Conservation (phyloP, 2,888 invertebrate genomes). For the Perithous albicinctus region DNA sequence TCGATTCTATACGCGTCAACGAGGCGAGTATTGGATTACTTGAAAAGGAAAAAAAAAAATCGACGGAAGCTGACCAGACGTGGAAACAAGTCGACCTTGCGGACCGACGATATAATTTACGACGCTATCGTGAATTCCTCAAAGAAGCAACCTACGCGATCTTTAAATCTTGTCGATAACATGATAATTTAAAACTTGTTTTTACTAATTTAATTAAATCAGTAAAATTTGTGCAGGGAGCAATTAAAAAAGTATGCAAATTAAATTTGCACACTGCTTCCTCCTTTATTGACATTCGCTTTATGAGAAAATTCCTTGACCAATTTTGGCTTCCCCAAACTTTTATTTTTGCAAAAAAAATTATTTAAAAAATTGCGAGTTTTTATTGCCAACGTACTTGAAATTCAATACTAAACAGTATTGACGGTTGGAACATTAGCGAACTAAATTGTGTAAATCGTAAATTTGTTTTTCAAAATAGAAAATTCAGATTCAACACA, state of each 20-base stretch:
- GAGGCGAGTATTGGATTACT: slow-evolving; percentile 45
- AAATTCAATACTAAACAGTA: too few species aligned
- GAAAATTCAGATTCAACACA: too few species aligned
- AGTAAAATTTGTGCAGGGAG: not conserved
- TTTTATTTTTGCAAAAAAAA: too few species aligned
- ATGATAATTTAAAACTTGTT: not conserved
- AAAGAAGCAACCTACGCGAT: not conserved
- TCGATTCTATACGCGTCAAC: slow-evolving; percentile 30
- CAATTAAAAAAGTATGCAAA: not conserved
- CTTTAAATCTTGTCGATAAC: not conserved
- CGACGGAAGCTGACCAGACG: slow-evolving; percentile 39
- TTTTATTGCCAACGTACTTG: too few species aligned
- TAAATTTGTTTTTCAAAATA: too few species aligned
- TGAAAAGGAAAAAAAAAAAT: slow-evolving; percentile 24
- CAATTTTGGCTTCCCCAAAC: too few species aligned
- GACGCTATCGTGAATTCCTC: not conserved
- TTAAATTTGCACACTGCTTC: not conserved
- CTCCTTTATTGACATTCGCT: too few species aligned
- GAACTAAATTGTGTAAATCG: too few species aligned
- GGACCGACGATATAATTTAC: not conserved
- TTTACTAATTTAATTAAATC: not conserved
- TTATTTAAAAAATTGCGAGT: too few species aligned
- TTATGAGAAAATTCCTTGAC: too few species aligned
- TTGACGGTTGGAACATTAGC: too few species aligned
- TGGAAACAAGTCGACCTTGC: slow-evolving; percentile 67